A percentile compares a stretch with the other conserved stretches of the same genome.
Conservation (phyloP, 2,797 vertebrate genomes). For the Tenualosa thibaudeaui region DNA sequence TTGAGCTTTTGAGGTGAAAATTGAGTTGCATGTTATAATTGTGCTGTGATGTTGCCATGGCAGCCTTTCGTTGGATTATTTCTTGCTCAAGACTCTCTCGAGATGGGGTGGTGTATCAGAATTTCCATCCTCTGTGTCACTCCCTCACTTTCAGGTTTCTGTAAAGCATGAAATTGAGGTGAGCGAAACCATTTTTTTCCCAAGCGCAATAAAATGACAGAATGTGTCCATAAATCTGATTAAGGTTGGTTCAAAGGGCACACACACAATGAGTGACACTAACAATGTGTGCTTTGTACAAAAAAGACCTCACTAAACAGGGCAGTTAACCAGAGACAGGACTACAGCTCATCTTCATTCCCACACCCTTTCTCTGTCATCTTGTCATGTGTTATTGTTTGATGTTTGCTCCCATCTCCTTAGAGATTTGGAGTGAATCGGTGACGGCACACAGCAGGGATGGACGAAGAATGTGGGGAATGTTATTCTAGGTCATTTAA, state of each 20-base stretch:
- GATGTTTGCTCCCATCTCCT: conserved; percentile 58
- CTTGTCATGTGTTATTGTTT: conserved; percentile 57
- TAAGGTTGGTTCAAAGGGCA: neutral
- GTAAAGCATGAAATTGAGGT: neutral
- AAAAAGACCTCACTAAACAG: neutral
- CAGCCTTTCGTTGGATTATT: neutral
- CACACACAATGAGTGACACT: neutral
- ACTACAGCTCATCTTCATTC: neutral
- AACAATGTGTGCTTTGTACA: neutral
- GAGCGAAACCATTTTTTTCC: neutral
- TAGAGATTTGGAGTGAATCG: conserved; percentile 46
- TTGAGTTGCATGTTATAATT: neutral
- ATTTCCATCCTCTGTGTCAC: neutral
- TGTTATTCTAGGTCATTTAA: conserved; percentile 49
- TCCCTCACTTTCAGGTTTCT: neutral
- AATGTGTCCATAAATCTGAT: neutral
- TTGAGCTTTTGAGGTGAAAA: neutral
- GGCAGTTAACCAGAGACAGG: neutral
- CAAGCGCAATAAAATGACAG: neutral
- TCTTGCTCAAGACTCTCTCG: neutral
- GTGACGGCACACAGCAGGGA: conserved; percentile 57
- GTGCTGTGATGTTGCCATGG: neutral
- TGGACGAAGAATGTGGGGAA: conserved; percentile 54
- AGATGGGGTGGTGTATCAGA: neutral
- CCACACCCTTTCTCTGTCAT: conserved; percentile 53